Evolutionary conservation across 1,140 invertebrate species (phyloP).

Genomic region (Anastatus disparis): DNA sequence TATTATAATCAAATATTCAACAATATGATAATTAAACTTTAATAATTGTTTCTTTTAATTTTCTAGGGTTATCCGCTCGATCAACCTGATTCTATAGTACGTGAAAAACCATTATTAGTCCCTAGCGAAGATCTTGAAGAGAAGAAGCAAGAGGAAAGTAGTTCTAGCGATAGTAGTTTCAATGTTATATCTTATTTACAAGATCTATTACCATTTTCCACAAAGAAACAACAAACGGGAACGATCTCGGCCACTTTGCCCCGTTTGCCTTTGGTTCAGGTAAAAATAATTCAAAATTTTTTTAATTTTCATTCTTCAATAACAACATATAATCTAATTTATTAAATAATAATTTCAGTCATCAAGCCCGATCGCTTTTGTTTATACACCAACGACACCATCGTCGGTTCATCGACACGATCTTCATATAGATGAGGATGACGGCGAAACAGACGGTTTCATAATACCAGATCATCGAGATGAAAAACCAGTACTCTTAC

Average conservation of each 20-base stretch:
- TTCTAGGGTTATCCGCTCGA: slow-evolving; percentile 68
- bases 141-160: not conserved
- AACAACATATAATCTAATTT: no score
- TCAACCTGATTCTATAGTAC: slow-evolving; percentile 53
- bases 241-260: slow-evolving; percentile 60
- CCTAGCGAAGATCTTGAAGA: slow-evolving; percentile 53
- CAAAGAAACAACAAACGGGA: slow-evolving; percentile 54
- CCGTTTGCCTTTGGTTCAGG: slow-evolving; percentile 42
- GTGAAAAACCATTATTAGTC: slow-evolving; percentile 59
- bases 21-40: no score
- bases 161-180: slow-evolving; percentile 46
- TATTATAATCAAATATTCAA: no score
- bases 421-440: not conserved
- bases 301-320: no score
- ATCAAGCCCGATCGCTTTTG: slow-evolving; percentile 61
- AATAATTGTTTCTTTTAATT: no score
- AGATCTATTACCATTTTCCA: slow-evolving; percentile 66
- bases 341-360: slow-evolving; percentile 1
- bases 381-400: slow-evolving; percentile 59
- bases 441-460: slow-evolving; percentile 20
- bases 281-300: no score
- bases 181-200: slow-evolving; percentile 69
- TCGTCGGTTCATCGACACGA: slow-evolving; percentile 42
- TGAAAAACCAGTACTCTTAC: slow-evolving; percentile 56
- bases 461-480: no score